Conservation (phyloP, 1,140 invertebrate species). For the Cydia splendana region DNA sequence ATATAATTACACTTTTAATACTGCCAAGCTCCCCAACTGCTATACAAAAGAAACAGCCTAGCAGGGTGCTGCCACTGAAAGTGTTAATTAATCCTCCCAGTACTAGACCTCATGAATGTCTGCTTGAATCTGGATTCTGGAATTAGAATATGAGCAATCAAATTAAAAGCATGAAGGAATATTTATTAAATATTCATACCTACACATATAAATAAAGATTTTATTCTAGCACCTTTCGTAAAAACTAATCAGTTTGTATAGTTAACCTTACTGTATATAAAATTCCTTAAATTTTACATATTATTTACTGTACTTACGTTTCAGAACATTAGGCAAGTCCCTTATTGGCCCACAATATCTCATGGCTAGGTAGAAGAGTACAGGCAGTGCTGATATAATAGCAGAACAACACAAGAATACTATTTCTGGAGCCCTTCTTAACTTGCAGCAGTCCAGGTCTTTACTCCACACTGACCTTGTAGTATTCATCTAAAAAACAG, state of each 20-base stretch:
- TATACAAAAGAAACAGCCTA: no score
- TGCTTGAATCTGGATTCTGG: conserved; percentile 72
- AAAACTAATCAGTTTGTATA: no score
- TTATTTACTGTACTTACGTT: conserved; percentile 54
- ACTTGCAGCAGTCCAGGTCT: conserved; percentile 77
- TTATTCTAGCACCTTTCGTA: no score
- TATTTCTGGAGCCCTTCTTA: conserved; percentile 77
- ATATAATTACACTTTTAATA: not conserved
- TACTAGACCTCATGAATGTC: conserved; percentile 55
- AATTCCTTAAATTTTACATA: not conserved
- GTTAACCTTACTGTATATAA: not conserved
- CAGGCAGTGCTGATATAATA: conserved; percentile 74
- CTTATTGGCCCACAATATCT: conserved; percentile 74
- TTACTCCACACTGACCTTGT: conserved; percentile 81
- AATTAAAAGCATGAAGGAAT: not conserved
- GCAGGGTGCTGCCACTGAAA: not conserved
- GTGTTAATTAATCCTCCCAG: conserved; percentile 53
- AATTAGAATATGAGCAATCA: conserved; percentile 45
- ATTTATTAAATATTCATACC: no score
- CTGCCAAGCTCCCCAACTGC: not conserved
- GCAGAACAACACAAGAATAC: conserved; percentile 77
- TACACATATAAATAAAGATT: no score
- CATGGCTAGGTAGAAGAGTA: conserved; percentile 77
- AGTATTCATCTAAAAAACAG: conserved; percentile 79
- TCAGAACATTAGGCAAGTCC: conserved; percentile 69